These are phyloP conservation scores for Sigmodon hispidus DNA, from an alignment of 2,113 vertebrate genomes.

Conservation along the genomic window DNA sequence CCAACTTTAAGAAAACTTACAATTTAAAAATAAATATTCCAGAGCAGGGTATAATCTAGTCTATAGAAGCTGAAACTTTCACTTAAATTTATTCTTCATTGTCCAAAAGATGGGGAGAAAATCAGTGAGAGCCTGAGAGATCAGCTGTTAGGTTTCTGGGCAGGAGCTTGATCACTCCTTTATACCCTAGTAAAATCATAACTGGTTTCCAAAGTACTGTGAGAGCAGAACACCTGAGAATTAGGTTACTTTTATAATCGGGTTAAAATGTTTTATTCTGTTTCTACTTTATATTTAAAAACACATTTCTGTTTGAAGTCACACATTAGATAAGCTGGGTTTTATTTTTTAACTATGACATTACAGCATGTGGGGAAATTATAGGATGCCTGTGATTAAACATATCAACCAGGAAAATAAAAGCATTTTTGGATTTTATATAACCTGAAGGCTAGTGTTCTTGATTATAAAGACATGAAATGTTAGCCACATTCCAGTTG, in stretches of 20 bases:
- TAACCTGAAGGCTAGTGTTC: slow-evolving; percentile 1
- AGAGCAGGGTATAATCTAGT: slow-evolving; percentile 24
- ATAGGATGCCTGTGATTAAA: background rate
- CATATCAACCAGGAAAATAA: slow-evolving; percentile 35
- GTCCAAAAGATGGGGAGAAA: background rate
- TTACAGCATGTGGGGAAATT: background rate
- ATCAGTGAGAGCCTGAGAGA: slow-evolving; percentile 41
- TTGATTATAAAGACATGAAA: slow-evolving; percentile 39
- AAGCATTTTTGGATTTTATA: slow-evolving; percentile 53
- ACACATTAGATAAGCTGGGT: slow-evolving; percentile 11
- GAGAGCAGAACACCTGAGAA: slow-evolving; percentile 16
- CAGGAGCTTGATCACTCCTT: slow-evolving; percentile 40
- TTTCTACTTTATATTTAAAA: slow-evolving; percentile 41
- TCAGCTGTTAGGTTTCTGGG: slow-evolving; percentile 12
- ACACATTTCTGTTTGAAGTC: slow-evolving; percentile 25
- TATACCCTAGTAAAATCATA: slow-evolving; percentile 51
- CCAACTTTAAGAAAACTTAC: background rate
- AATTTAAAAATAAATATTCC: slow-evolving; percentile 28
- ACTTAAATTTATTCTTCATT: slow-evolving; percentile 54
- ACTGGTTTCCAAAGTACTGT: slow-evolving; percentile 24
- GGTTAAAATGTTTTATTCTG: slow-evolving; percentile 9
- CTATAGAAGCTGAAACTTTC: slow-evolving; percentile 27
- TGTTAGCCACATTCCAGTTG: background rate
- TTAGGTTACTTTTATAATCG: slow-evolving; percentile 17
- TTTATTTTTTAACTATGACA: slow-evolving; percentile 60